A percentile compares a stretch with the other conserved stretches of the same genome.
These are phyloP conservation scores for Dendrophyllia cribrosa DNA, from an alignment of 64 coral and sea anemone species.

Conservation along the genomic window DNA sequence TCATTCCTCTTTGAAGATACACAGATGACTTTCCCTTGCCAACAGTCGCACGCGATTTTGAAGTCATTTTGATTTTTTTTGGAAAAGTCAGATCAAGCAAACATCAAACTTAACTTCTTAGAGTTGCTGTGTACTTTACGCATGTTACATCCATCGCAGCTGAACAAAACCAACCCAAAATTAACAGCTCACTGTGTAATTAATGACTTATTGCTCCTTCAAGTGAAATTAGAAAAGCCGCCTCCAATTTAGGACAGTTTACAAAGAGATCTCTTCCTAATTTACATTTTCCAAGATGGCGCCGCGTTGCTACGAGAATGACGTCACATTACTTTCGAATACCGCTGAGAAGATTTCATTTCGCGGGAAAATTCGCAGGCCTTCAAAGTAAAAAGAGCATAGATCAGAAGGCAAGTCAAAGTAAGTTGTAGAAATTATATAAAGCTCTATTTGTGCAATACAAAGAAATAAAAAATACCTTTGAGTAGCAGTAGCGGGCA, in stretches of 20 bases:
- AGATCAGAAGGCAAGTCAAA: too few relatives aligned
- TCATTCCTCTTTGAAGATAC: constrained; percentile 82
- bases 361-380: background rate
- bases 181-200: background rate
- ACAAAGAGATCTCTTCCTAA: background rate
- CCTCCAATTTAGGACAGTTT: constrained; percentile 18
- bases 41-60: background rate
- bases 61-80: constrained; percentile 38
- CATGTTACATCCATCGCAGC: background rate
- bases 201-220: background rate
- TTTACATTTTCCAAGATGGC: constrained; percentile 68
- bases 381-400: too few relatives aligned
- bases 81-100: background rate
- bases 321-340: constrained; percentile 33
- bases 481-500: too few relatives aligned
- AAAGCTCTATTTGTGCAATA: too few relatives aligned
- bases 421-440: too few relatives aligned
- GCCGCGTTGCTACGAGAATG: constrained; percentile 72
- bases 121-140: background rate
- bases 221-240: constrained; percentile 4
- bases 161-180: background rate
- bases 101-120: background rate
- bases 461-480: too few relatives aligned
- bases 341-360: constrained; percentile 40
- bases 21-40: constrained; percentile 33